A percentile compares a stretch with the other conserved stretches of the same genome.
Conservation (phyloP, 2,113 vertebrate genomes). For the Peucedramus taeniatus region DNA sequence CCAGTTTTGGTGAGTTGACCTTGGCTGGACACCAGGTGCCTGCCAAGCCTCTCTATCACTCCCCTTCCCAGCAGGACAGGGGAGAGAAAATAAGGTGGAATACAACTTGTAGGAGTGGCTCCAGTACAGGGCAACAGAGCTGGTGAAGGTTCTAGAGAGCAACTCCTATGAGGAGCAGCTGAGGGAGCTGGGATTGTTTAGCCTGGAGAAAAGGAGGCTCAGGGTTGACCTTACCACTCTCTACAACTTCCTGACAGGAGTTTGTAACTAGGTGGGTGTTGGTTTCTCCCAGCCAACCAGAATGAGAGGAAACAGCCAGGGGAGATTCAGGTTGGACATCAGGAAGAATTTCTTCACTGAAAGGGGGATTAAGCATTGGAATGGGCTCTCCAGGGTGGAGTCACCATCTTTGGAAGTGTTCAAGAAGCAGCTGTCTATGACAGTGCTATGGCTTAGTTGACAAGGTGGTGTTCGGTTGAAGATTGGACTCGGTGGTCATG, state of each 20-base stretch:
- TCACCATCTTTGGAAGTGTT: neutral
- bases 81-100: neutral
- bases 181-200: neutral
- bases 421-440: neutral
- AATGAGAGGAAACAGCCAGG: neutral
- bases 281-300: neutral
- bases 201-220: neutral
- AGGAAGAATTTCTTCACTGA: neutral
- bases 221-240: neutral
- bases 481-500: neutral
- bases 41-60: neutral
- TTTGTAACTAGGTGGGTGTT: accelerated
- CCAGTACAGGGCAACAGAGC: neutral
- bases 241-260: neutral
- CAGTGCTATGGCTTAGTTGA: neutral
- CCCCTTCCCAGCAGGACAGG: neutral
- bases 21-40: neutral
- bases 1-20: neutral
- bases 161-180: neutral
- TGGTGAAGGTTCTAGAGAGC: neutral
- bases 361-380: neutral
- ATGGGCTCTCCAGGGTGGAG: neutral
- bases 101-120: accelerated
- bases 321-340: neutral
- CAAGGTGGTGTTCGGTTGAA: neutral